Evolutionary conservation across 1,140 invertebrate species (phyloP), one percentile per base, ranked within the genome.

Genomic region (Euschistus heros): DNA sequence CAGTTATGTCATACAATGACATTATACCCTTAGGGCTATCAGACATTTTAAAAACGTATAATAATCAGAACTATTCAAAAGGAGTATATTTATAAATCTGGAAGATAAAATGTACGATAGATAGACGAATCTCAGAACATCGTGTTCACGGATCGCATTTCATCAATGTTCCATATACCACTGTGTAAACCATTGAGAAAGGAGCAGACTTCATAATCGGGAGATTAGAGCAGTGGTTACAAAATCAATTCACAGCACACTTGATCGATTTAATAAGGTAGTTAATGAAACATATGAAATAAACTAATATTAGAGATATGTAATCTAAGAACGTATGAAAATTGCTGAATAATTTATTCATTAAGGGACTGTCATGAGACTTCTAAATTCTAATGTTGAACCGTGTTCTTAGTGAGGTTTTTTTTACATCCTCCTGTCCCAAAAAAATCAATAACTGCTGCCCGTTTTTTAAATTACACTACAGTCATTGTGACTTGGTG

Each of bases 1-100:
- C 55, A 52, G 68, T 65, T 20, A 65, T 54, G 6, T 70, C 68
- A 65, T 70, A 70, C 5, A 70, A 59, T 13, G 68, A 67, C 20
- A 14, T 0, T 47, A 62, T 26, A 59, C 65, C 46, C 17, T 52
- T 67, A 4, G 61, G 8, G 33, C 54, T 55, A 42, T 44, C 59
- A 27, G 64, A n/a, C 64, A 66, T 66, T 42, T 57, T 33, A 15
- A n/a, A 18, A 1, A 47, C n/a, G 6, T 22, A 54, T 14, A 54
- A 54, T 15, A 14, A 54, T 37, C 33, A 37, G 33, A 6, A 37
- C 33, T 37, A 13, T 37, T 37, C 13, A 37, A 37, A 37, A 6
- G 5, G 3, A 37, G 13, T 37, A 37, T 37, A 13, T 37, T 37
- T 37, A 6, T 37, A 37, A 37, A 13, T 37, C 1, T 37, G 10